phyloP scores from a whole-genome alignment of 2,797 vertebrate genomes.

The Chelonia mydas region DNA sequence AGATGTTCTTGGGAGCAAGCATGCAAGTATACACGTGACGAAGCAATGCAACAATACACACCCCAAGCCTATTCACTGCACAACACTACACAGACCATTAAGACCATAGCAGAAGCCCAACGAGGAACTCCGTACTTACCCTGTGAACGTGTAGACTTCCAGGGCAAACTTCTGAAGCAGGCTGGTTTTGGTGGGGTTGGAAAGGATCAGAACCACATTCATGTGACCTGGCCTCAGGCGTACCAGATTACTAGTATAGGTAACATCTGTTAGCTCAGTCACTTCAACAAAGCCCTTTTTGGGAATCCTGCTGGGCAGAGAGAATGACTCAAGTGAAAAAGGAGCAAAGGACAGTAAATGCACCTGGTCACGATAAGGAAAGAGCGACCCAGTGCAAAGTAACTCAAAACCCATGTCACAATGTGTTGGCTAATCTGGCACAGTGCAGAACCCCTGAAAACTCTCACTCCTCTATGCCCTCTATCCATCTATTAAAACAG shows the following conservation, averaged over 20 bases:
- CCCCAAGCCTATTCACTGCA: neutral
- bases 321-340: neutral
- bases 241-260: conserved; percentile 95
- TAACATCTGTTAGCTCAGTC: conserved; percentile 95
- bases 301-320: conserved; percentile 84
- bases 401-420: neutral
- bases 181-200: conserved; percentile 90
- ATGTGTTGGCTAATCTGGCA: neutral
- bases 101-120: rapidly evolving
- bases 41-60: rapidly evolving
- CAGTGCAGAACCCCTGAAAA: rapidly evolving
- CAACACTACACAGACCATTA: neutral
- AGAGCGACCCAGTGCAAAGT: rapidly evolving
- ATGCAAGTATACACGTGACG: neutral
- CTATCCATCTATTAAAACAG: neutral
- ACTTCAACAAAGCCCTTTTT: conserved; percentile 97
- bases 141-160: conserved; percentile 96
- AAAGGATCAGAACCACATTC: conserved; percentile 96
- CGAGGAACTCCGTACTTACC: conserved; percentile 79
- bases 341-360: rapidly evolving
- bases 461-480: rapidly evolving
- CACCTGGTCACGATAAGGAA: rapidly evolving
- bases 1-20: neutral
- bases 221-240: conserved; percentile 95
- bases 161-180: conserved; percentile 97